Evolutionary conservation across 2,888 invertebrate species (phyloP).

Genomic region (Nebria salina): DNA sequence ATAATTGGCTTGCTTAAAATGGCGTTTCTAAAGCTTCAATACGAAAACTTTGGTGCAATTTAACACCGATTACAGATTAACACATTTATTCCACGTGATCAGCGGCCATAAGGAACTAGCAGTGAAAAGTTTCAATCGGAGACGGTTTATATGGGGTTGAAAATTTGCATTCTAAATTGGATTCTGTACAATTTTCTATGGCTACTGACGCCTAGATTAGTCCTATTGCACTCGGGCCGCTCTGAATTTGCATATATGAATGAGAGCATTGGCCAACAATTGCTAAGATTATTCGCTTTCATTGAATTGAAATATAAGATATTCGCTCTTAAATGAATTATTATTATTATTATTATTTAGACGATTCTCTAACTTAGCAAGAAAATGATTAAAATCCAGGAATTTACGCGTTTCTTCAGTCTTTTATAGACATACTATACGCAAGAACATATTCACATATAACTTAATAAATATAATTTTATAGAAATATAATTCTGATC

Average conservation of each 20-base stretch:
- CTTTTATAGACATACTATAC: no score
- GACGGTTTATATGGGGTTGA: conserved; percentile 51
- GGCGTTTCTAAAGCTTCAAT: conserved; percentile 14
- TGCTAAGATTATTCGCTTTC: conserved; percentile 3
- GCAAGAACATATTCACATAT: no score
- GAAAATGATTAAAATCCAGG: no score
- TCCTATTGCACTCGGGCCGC: background rate
- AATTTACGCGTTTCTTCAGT: no score
- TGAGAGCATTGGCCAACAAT: background rate
- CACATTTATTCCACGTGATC: conserved; percentile 45
- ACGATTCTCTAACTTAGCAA: no score
- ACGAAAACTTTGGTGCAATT: conserved; percentile 29
- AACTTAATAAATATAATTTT: no score
- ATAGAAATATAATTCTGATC: no score
- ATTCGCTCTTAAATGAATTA: background rate
- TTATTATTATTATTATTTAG: background rate
- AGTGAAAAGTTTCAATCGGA: conserved; percentile 29
- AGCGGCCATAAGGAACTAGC: background rate
- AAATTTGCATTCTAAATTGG: conserved; percentile 60
- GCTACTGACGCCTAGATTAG: conserved; percentile 54
- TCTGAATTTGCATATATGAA: background rate
- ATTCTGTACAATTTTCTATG: conserved; percentile 59
- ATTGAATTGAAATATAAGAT: background rate
- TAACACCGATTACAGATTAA: conserved; percentile 46
- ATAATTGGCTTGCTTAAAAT: background rate